Conservation (phyloP, 2,113 vertebrate genomes). For the Chaetura pelagica region DNA sequence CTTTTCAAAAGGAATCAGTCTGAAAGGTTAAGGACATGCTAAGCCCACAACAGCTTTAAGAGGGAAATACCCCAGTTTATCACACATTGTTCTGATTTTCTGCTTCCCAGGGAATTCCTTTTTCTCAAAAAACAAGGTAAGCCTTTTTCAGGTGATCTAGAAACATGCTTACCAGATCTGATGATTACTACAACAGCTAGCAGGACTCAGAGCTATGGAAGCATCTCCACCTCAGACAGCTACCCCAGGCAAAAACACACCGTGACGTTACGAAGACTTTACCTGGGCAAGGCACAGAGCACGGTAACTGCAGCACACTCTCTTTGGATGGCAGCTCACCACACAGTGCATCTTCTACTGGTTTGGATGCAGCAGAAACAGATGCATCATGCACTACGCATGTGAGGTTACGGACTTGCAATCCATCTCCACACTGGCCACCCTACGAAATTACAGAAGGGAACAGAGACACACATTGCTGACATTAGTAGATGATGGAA, state of each 20-base stretch:
- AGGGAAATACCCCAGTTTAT: not conserved
- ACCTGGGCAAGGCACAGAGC: slow-evolving; percentile 94
- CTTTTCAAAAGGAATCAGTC: not conserved
- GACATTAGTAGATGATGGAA: not conserved
- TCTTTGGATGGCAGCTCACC: slow-evolving; percentile 75
- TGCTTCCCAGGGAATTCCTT: not conserved
- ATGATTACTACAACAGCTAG: not conserved
- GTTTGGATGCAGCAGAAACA: slow-evolving; percentile 52
- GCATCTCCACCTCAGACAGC: not conserved
- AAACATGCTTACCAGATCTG: not conserved
- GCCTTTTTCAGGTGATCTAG: not conserved
- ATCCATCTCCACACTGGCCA: slow-evolving; percentile 92
- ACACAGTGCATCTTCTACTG: slow-evolving; percentile 79
- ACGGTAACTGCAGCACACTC: slow-evolving; percentile 79
- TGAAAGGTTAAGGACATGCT: not conserved
- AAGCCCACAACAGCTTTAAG: not conserved
- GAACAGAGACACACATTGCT: not conserved
- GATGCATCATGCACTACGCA: slow-evolving; percentile 86
- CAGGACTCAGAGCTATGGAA: not conserved
- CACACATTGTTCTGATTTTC: not conserved
- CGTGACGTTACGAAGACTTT: not conserved
- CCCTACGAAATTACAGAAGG: slow-evolving; percentile 72
- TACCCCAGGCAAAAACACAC: not conserved
- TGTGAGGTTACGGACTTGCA: slow-evolving; percentile 82
- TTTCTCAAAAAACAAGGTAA: not conserved